A percentile compares a stretch with the other conserved stretches of the same genome.
phyloP scores from a whole-genome alignment of 2,113 vertebrate genomes.

The Todiramphus chloris region DNA sequence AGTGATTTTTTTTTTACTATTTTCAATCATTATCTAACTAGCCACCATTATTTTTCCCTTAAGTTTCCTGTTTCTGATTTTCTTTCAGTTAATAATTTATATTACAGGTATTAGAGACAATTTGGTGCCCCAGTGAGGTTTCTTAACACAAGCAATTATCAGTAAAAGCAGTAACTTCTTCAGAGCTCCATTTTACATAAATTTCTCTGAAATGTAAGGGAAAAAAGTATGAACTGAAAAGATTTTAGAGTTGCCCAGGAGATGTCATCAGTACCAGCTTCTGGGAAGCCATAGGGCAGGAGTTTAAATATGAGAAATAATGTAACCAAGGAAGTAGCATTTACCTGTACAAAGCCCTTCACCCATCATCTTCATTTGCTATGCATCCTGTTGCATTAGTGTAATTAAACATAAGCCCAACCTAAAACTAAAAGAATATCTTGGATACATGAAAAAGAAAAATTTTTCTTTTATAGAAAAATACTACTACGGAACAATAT shows the following conservation, averaged over 20 bases:
- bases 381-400: slow-evolving; percentile 75
- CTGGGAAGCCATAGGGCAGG: neutral
- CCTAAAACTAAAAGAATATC: slow-evolving; percentile 55
- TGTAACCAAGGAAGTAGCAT: neutral
- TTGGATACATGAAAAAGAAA: neutral
- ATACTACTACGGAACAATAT: neutral
- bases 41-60: neutral
- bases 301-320: neutral
- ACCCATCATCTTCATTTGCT: slow-evolving; percentile 78
- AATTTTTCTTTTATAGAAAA: neutral
- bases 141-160: slow-evolving; percentile 1
- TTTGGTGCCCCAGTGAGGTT: neutral
- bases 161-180: neutral
- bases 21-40: neutral
- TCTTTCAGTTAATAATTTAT: slow-evolving; percentile 9
- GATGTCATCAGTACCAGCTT: neutral
- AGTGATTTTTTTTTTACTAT: neutral
- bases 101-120: neutral
- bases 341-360: slow-evolving; percentile 80
- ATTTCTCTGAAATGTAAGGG: neutral
- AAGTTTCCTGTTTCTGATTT: slow-evolving; percentile 29
- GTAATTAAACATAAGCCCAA: slow-evolving; percentile 86
- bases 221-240: neutral
- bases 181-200: neutral
- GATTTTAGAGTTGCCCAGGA: neutral